A percentile compares a stretch with the other conserved stretches of the same genome.
Conservation (phyloP, 2,113 vertebrate species). For the Indri indri region DNA sequence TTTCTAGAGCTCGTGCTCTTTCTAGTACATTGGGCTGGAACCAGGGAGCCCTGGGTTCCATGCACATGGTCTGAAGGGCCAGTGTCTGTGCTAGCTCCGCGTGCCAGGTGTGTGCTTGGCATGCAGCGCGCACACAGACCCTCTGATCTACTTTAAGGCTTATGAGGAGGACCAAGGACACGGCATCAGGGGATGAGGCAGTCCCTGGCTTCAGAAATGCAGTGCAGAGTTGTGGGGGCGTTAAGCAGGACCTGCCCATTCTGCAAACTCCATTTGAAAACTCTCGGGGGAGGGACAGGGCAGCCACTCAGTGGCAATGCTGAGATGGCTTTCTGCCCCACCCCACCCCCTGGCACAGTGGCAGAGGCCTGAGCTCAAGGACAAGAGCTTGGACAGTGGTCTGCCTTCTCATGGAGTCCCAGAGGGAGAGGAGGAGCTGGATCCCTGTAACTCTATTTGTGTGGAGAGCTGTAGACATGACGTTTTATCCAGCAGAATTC, state of each 20-base stretch:
- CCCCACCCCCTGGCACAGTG: no score
- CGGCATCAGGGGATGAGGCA: neutral
- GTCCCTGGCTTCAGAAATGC: neutral
- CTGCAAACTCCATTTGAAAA: neutral
- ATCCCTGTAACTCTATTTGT: neutral
- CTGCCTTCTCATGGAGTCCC: neutral
- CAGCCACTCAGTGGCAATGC: no score
- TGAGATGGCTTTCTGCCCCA: neutral
- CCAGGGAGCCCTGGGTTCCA: neutral
- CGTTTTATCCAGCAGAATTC: slow-evolving; percentile 24
- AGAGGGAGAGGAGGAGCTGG: neutral
- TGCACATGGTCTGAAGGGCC: neutral
- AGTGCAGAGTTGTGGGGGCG: neutral
- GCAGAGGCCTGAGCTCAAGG: neutral
- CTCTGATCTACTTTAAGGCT: neutral
- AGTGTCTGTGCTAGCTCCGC: neutral
- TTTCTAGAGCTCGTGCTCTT: slow-evolving; percentile 1
- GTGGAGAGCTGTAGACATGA: neutral
- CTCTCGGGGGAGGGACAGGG: neutral
- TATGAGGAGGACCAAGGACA: neutral
- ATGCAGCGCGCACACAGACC: neutral
- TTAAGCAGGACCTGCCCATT: neutral
- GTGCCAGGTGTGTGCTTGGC: neutral
- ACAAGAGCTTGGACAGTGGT: neutral
- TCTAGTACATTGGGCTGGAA: neutral